phyloP scores from a whole-genome alignment of 2,888 invertebrate genomes.

The Maniola hyperantus region DNA sequence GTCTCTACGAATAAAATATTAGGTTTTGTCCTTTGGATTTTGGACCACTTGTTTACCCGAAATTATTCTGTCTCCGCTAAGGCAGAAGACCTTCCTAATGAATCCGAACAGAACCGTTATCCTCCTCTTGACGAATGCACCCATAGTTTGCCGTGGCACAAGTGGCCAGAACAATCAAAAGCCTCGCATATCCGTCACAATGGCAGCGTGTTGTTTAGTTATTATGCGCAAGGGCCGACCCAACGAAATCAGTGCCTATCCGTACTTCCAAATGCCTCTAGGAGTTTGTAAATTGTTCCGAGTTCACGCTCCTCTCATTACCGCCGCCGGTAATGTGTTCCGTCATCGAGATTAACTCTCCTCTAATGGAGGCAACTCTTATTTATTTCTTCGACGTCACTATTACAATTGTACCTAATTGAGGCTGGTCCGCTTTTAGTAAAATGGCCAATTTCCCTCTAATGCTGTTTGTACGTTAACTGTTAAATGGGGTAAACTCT shows the following conservation, averaged over 20 bases:
- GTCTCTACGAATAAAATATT: too few relatives aligned
- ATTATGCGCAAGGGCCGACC: conserved; percentile 46
- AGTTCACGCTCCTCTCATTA: conserved; percentile 77
- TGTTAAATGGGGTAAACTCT: conserved; percentile 54
- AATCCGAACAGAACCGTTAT: conserved; percentile 11
- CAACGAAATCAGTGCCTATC: conserved; percentile 46
- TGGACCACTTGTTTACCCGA: too few relatives aligned
- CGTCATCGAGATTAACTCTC: conserved; percentile 80
- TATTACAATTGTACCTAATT: conserved; percentile 76
- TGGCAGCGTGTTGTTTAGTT: conserved; percentile 47
- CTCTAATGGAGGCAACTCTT: conserved; percentile 70
- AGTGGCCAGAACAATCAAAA: conserved; percentile 37
- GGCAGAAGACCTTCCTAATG: background rate
- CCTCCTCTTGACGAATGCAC: conserved; percentile 15
- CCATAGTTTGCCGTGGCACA: conserved; percentile 14
- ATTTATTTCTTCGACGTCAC: conserved; percentile 73
- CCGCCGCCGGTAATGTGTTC: conserved; percentile 72
- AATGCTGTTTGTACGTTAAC: conserved; percentile 62
- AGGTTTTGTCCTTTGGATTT: too few relatives aligned
- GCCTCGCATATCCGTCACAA: conserved; percentile 44
- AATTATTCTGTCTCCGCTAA: too few relatives aligned
- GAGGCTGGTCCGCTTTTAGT: conserved; percentile 78
- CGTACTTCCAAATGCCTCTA: conserved; percentile 63
- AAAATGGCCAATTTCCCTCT: conserved; percentile 75
- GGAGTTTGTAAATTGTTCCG: conserved; percentile 73